Conservation (phyloP, 2,113 vertebrate genomes). For the Dascyllus trimaculatus region DNA sequence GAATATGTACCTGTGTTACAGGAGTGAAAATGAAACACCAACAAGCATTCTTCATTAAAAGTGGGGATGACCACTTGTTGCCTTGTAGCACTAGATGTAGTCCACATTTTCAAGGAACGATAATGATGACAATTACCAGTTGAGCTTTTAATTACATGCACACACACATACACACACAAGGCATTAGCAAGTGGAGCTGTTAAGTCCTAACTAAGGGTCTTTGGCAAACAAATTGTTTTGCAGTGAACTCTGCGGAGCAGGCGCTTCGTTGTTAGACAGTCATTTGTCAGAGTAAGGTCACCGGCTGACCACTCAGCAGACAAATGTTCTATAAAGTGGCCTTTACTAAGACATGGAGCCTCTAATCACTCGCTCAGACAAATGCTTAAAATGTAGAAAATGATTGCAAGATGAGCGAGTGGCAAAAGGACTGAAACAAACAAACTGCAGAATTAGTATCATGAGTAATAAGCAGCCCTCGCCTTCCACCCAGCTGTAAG, state of each 20-base stretch:
- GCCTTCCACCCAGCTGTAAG: constrained; percentile 52
- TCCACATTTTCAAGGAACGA: constrained; percentile 33
- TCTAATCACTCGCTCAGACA: constrained; percentile 40
- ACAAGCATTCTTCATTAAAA: constrained; percentile 37
- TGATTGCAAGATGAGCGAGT: constrained; percentile 27
- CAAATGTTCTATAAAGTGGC: constrained; percentile 32
- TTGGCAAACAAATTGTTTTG: constrained; percentile 26
- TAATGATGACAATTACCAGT: constrained; percentile 57
- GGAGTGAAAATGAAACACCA: neutral
- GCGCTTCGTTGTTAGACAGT: constrained; percentile 20
- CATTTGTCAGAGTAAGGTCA: constrained; percentile 53
- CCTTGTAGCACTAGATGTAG: constrained; percentile 25
- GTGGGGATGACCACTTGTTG: constrained; percentile 7
- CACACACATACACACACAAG: neutral
- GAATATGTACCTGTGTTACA: too few relatives aligned
- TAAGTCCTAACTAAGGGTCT: constrained; percentile 11
- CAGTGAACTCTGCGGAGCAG: constrained; percentile 2
- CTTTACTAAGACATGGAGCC: constrained; percentile 4
- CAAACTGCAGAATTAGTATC: constrained; percentile 56
- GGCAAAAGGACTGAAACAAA: constrained; percentile 30
- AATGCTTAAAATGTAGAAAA: constrained; percentile 46
- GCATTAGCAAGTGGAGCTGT: neutral
- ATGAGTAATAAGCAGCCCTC: constrained; percentile 54
- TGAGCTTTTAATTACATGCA: constrained; percentile 49
- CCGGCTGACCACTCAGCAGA: constrained; percentile 29